Conservation (phyloP, 2,113 vertebrate genomes). For the Hyla sarda region DNA sequence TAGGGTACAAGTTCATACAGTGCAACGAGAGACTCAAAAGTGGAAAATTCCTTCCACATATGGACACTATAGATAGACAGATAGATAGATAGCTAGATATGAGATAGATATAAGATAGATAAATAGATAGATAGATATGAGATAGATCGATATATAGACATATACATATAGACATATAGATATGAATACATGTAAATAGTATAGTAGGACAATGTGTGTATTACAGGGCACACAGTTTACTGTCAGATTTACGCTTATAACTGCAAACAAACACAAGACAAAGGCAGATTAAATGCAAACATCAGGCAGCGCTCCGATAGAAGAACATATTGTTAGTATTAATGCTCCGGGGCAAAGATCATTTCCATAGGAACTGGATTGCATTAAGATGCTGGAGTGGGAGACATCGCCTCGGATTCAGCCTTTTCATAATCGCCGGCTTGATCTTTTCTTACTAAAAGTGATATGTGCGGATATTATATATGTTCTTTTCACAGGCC, state of each 20-base stretch:
- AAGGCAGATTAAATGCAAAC: not conserved
- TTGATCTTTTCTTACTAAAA: conserved; percentile 4
- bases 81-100: not conserved
- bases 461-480: conserved; percentile 32
- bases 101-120: no score
- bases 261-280: not conserved
- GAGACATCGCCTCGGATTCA: not conserved
- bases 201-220: not conserved
- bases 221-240: not conserved
- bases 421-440: conserved; percentile 5
- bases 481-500: conserved; percentile 5
- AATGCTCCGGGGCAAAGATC: not conserved
- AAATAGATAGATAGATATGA: not conserved
- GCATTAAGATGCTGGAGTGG: not conserved
- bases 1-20: no score
- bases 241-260: not conserved
- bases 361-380: conserved; percentile 45
- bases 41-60: no score
- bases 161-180: not conserved
- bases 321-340: not conserved
- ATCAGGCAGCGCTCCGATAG: not conserved
- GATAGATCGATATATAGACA: not conserved
- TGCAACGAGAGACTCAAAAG: no score
- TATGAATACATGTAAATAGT: not conserved
- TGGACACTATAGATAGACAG: conserved; percentile 34